A percentile compares a stretch with the other conserved stretches of the same genome.
Conservation (phyloP, 2,797 vertebrate species). For the Rhadinocentrus ornatus region DNA sequence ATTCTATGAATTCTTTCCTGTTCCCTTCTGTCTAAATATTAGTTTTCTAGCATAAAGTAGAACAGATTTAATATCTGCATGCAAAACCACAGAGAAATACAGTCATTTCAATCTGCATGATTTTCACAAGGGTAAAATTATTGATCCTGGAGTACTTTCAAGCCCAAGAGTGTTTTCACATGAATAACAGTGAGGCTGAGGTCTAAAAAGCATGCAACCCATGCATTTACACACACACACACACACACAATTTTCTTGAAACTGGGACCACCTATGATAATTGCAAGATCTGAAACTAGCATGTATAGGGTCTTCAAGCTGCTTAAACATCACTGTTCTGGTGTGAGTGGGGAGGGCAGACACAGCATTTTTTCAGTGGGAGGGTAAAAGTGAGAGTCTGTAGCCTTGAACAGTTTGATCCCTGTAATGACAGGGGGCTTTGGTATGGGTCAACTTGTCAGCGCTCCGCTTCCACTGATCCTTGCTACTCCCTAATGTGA, state of each 20-base stretch:
- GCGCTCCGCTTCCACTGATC: constrained; percentile 63
- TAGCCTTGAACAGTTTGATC: constrained; percentile 75
- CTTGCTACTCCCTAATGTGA: constrained; percentile 54
- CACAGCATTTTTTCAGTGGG: constrained; percentile 39
- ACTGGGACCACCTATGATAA: constrained; percentile 11
- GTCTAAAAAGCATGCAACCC: constrained; percentile 11
- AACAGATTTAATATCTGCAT: constrained; percentile 40
- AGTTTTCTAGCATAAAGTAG: constrained; percentile 19
- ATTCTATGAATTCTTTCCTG: constrained; percentile 12
- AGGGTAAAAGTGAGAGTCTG: constrained; percentile 66
- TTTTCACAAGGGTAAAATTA: constrained; percentile 45
- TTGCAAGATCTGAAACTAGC: constrained; percentile 14
- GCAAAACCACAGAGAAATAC: constrained; percentile 28
- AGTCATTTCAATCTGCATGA: constrained; percentile 33
- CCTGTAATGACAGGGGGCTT: constrained; percentile 76
- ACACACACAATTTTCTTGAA: constrained; percentile 21
- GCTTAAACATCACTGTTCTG: constrained; percentile 10
- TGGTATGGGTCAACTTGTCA: constrained; percentile 73
- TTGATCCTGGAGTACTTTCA: constrained; percentile 14
- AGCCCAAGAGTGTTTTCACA: constrained; percentile 35
- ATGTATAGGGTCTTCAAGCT: constrained; percentile 1
- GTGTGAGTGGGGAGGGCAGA: constrained; percentile 20
- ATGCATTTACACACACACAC: constrained; percentile 8
- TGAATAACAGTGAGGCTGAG: constrained; percentile 19
- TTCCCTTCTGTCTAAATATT: constrained; percentile 20